Evolutionary conservation across 1,140 invertebrate genomes (phyloP), one percentile per base, ranked within the genome.

Genomic region (Solen grandis): DNA sequence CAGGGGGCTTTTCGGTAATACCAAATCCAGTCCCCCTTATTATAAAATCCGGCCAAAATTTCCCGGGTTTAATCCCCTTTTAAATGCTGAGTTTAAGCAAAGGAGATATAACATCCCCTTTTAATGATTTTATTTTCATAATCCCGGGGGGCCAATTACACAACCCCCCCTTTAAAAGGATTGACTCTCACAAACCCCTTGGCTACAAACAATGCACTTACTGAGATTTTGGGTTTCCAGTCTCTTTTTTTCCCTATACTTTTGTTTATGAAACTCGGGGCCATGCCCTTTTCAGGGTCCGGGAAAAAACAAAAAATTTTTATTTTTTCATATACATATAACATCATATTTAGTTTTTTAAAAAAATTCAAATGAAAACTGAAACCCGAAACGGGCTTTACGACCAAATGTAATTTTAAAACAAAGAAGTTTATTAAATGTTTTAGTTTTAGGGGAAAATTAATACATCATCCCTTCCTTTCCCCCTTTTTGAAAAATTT

Each of bases 271-370:
- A 90, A 99, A 99, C 86, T 97, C 95, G 5, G 97, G 97, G 0
- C 99, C 99, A 94, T 99, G 99, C 8, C 96, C 97, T 92, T n/a
- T n/a, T 97, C 96, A 88, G 96, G 94, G 86, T 99, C 97, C 87
- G 92, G 50, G 19, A 46, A 46, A 8, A 46, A 19, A 46, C 19
- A 46, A 38, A 35, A 65, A n/a, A 33, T 10, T 63, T 59, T 78
- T 86, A 31, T 94, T 19, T 46, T 19, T 46, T 10, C 8, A 46
- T 46, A 46, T 19, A 46, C 41, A 46, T 46, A 10, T 46, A 10
- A 46, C 41, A 46, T 19, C 41, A 46, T 8, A 46, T 10, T 19
- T 10, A 19, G 8, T 46, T 10, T 10, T 46, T 8, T 46, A 19
- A 46, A 8, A 46, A 46, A 10, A 46, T 46, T 10, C 41, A 46